Evolutionary conservation across 2,797 vertebrate species (phyloP), one percentile per base, ranked within the genome.

Genomic region (Steatocranus sp.): DNA sequence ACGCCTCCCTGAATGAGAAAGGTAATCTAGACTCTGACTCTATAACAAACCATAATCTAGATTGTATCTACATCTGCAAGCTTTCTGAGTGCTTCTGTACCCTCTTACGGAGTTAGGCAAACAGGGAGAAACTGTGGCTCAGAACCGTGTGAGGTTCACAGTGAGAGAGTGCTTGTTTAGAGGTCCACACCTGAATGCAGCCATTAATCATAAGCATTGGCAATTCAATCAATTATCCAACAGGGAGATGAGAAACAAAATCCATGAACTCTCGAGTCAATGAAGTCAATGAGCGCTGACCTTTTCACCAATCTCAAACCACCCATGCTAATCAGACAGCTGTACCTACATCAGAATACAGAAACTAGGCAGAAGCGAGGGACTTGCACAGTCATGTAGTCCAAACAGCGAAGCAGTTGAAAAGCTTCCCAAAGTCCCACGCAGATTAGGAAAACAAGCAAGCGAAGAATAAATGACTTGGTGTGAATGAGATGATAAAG

Each of bases 251-350:
- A 85, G 92, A 91, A 93, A 92, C 88, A 83, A 91, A 94, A 94
- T 94, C 91, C 87, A 94, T 93, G 88, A 90, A 87, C 76, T 84
- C 82, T 23, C 2, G 8, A 91, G 88, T 92, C 92, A 86, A 91
- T 92, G 79, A 75, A 91, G 92, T 90, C 93, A 73, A 84, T 87
- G 91, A 91, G 87, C 90, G 90, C 90, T 87, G 92, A 92, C 93
- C 92, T 94, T 92, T 89, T 76, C 87, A 84, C 78, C 75, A 58
- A 80, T 86, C 84, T 79, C 80, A 4, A 36, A n/a, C 81, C 86
- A 15, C 81, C 90, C 78, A 43, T 36, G 23, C 82, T 91, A 91
- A 94, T 92, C 91, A 86, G 89, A 84, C 84, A 74, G 87, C 86
- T 73, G 82, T 15, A 86, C 61, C 78, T 34, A 23, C 86, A 89